Evolutionary conservation across 2,113 vertebrate species (phyloP), one percentile per base, ranked within the genome.

Genomic region (Typhlomys cinereus): DNA sequence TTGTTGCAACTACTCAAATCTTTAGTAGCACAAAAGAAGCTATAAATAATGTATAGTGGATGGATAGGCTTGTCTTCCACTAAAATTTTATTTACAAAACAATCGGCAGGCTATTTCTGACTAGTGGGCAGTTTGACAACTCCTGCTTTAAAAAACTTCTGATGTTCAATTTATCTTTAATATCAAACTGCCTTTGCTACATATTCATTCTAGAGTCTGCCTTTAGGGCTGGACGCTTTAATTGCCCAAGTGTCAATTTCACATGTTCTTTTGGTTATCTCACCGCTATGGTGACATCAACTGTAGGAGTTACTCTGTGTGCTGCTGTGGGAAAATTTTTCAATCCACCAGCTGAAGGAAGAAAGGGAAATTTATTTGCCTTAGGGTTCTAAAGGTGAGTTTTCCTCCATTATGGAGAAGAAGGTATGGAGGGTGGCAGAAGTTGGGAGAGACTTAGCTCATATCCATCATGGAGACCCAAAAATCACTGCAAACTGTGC

Each of bases 1-100:
- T 62, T 64, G 9, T 67, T 41, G 83, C 31, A 84, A 75, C 44
- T 48, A 54, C 36, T 88, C 85, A 66, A 64, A 17, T 86, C 48
- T 80, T 36, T 13, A 44, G 4, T 41, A 44, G 4, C 41, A 17
- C 34, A 25, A 79, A 57, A 79, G 29, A 80, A 75, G 29, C 48
- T 76, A 39, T n/a, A 83, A 20, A 50, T 27, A 31, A 61, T 46
- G 74, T 29, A 3, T 44, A 79, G 78, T 85, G 23, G 85, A 17
- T 27, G 4, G 34, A 25, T 5, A 2, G 9, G n/a, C 3, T 23
- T 64, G 5, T 39, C 44, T 71, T 85, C 6, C 54, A 61, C 25
- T 36, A 46, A 69, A n/a, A 4, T 15, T 80, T 93, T 84, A 89
- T 90, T 85, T 81, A 76, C 11, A 18, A 88, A 92, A 20, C 6